Evolutionary conservation across 2,888 invertebrate genomes (phyloP).

Genomic region (Drosophila ezoana): DNA sequence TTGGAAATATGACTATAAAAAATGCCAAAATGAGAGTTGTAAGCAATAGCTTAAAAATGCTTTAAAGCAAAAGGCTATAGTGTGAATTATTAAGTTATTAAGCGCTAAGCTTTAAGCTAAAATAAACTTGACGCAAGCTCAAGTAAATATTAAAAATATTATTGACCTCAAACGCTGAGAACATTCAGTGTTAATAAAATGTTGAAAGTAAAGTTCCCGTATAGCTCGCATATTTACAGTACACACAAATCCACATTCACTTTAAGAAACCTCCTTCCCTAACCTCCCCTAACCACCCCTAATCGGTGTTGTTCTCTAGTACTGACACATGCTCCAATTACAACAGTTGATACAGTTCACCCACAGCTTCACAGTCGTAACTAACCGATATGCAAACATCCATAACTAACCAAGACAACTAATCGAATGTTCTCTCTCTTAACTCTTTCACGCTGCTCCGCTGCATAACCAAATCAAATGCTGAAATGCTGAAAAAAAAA

Average conservation of each 20-base stretch:
- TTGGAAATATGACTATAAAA: too few relatives aligned
- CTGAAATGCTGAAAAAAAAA: conserved; percentile 10
- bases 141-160: too few relatives aligned
- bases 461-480: conserved; percentile 27
- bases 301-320: conserved; percentile 53
- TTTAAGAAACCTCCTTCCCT: conserved; percentile 7
- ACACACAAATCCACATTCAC: neutral
- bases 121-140: too few relatives aligned
- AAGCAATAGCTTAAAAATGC: too few relatives aligned
- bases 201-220: neutral
- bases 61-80: too few relatives aligned
- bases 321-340: conserved; percentile 27
- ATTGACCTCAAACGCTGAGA: too few relatives aligned
- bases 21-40: too few relatives aligned
- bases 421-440: conserved; percentile 49
- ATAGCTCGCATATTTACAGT: conserved; percentile 30
- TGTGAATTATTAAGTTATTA: too few relatives aligned
- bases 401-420: conserved; percentile 50
- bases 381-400: conserved; percentile 15
- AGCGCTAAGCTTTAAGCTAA: too few relatives aligned
- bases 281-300: neutral
- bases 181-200: too few relatives aligned
- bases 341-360: conserved; percentile 30
- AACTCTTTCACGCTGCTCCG: conserved; percentile 22
- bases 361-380: conserved; percentile 27